Conservation (phyloP, 2,113 vertebrate species). For the Gobius niger region DNA sequence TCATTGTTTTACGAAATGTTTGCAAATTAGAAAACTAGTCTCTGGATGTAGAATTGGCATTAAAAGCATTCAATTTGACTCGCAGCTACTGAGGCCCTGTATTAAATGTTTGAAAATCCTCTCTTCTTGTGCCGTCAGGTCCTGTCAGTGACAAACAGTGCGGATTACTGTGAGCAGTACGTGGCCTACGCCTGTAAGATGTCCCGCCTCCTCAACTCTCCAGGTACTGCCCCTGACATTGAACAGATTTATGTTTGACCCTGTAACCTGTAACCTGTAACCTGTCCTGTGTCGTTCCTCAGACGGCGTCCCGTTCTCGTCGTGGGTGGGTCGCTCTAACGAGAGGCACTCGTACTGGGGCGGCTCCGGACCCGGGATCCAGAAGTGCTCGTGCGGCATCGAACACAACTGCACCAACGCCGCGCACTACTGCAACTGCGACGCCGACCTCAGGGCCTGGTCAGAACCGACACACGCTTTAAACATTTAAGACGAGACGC, state of each 20-base stretch:
- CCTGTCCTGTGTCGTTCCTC: constrained; percentile 11
- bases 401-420: constrained; percentile 92
- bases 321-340: constrained; percentile 93
- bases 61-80: too few species aligned
- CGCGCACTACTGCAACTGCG: constrained; percentile 91
- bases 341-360: constrained; percentile 97
- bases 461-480: constrained; percentile 40
- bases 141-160: constrained; percentile 83
- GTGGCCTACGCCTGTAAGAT: constrained; percentile 90
- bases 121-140: constrained; percentile 72
- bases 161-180: constrained; percentile 91
- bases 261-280: too few species aligned
- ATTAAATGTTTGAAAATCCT: neutral
- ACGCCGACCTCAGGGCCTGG: constrained; percentile 91
- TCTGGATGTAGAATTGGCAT: too few species aligned
- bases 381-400: constrained; percentile 97
- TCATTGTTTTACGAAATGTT: too few species aligned
- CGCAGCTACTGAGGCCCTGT: too few species aligned
- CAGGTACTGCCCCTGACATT: constrained; percentile 78
- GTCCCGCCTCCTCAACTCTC: constrained; percentile 90
- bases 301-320: constrained; percentile 89
- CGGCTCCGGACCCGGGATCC: constrained; percentile 93
- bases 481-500: too few species aligned
- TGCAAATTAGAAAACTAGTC: too few species aligned
- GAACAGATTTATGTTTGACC: neutral